A percentile compares a stretch with the other conserved stretches of the same genome.
phyloP scores from a whole-genome alignment of 2,113 vertebrate species.

The Gnathonemus longibarbis region DNA sequence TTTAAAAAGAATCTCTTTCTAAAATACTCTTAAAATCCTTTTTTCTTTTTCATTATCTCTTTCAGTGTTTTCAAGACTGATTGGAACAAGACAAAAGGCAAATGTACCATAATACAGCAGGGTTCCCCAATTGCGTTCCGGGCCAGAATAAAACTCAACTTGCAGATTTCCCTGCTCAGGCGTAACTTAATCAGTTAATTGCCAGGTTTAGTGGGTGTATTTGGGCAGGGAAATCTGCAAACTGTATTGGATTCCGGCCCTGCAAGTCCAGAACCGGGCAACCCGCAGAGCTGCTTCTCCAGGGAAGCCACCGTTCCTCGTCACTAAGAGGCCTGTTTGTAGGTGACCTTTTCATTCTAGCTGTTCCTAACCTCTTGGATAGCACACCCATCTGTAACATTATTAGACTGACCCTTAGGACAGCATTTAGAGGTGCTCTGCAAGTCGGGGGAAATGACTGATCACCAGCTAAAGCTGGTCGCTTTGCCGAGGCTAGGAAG shows the following conservation, averaged over 20 bases:
- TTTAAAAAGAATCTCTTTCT: neutral
- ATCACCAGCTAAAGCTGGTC: neutral
- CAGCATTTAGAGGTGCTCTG: neutral
- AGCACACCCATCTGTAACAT: neutral
- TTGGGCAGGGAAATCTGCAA: neutral
- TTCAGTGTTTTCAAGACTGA: neutral
- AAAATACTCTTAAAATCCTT: neutral
- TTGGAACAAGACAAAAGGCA: neutral
- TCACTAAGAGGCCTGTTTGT: neutral
- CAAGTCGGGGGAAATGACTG: neutral
- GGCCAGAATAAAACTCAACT: neutral
- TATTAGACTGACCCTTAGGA: neutral
- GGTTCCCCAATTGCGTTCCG: neutral
- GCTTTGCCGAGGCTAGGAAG: neutral
- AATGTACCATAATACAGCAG: neutral
- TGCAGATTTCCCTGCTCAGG: neutral
- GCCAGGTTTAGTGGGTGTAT: neutral
- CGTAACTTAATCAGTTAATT: neutral
- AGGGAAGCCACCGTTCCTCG: neutral
- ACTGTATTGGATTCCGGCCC: neutral
- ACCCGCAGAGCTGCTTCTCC: neutral
- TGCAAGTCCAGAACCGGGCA: neutral
- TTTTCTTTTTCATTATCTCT: neutral
- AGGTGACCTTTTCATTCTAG: neutral
- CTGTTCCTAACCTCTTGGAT: neutral